These are phyloP conservation scores for Leiothrix lutea DNA, from an alignment of 2,113 vertebrate species.

Conservation along the genomic window DNA sequence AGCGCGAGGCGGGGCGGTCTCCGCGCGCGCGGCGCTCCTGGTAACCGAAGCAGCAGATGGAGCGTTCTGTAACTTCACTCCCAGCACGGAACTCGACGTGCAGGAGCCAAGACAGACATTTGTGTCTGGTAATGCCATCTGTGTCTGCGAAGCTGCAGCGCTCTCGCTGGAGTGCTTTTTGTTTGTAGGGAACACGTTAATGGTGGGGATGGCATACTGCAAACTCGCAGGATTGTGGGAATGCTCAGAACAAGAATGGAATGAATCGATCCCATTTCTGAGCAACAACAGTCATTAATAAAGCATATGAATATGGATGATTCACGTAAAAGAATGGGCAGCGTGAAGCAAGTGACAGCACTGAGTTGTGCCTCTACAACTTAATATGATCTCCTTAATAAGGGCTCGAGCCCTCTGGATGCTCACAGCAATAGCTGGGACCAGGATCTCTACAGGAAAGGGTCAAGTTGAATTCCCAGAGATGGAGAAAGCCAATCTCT, in stretches of 20 bases:
- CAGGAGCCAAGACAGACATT: constrained; percentile 69
- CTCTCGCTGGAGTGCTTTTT: constrained; percentile 52
- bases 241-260: not conserved
- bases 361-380: not conserved
- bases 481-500: not conserved
- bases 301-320: not conserved
- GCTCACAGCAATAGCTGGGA: not conserved
- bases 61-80: constrained; percentile 56
- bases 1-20: not conserved
- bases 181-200: constrained; percentile 52
- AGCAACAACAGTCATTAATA: constrained; percentile 1
- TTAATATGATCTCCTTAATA: not conserved
- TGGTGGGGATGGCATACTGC: constrained; percentile 12
- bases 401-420: not conserved
- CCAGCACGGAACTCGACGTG: constrained; percentile 59
- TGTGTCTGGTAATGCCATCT: constrained; percentile 66
- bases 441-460: not conserved
- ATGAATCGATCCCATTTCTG: not conserved
- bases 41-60: constrained; percentile 57
- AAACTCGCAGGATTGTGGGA: not conserved
- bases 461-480: not conserved
- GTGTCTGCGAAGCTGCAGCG: constrained; percentile 46
- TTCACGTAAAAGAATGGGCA: not conserved
- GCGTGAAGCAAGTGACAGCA: not conserved
- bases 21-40: not conserved